A percentile compares a stretch with the other conserved stretches of the same genome.
Conservation (phyloP, 2,113 vertebrate species). For the Marmota flaviventris region DNA sequence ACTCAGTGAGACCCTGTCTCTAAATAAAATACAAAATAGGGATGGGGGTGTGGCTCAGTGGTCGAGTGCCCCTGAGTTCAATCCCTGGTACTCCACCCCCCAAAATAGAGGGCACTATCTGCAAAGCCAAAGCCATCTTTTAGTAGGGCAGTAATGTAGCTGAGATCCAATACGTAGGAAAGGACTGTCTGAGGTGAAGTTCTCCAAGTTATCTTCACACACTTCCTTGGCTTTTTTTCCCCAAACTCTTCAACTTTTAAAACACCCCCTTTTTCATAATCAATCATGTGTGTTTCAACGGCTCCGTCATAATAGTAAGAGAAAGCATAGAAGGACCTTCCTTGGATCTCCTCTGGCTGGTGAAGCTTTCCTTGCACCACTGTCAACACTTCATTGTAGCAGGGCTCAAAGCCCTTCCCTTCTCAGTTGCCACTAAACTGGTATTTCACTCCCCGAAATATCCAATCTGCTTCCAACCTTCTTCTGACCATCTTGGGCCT, state of each 20-base stretch:
- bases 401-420: slow-evolving; percentile 93
- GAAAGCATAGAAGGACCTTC: slow-evolving; percentile 95
- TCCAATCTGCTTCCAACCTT: slow-evolving; percentile 93
- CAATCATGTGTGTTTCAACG: slow-evolving; percentile 94
- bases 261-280: slow-evolving; percentile 91
- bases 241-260: slow-evolving; percentile 94
- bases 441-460: slow-evolving; percentile 95
- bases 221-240: slow-evolving; percentile 94
- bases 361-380: slow-evolving; percentile 94
- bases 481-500: no score
- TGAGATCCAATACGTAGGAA: slow-evolving; percentile 98
- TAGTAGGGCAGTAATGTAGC: slow-evolving; percentile 96
- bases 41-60: no score
- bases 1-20: no score
- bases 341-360: slow-evolving; percentile 91
- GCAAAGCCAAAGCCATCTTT: slow-evolving; percentile 98
- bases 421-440: slow-evolving; percentile 95
- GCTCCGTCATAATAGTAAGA: slow-evolving; percentile 98
- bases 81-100: no score
- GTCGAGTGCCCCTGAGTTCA: no score
- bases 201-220: slow-evolving; percentile 95
- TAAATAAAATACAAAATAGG: no score
- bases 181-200: slow-evolving; percentile 93
- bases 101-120: slow-evolving; percentile 91
- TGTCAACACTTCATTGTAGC: slow-evolving; percentile 93